These are phyloP conservation scores for Phytoseiulus persimilis DNA, from an alignment of 2,888 invertebrate genomes.

Conservation along the genomic window DNA sequence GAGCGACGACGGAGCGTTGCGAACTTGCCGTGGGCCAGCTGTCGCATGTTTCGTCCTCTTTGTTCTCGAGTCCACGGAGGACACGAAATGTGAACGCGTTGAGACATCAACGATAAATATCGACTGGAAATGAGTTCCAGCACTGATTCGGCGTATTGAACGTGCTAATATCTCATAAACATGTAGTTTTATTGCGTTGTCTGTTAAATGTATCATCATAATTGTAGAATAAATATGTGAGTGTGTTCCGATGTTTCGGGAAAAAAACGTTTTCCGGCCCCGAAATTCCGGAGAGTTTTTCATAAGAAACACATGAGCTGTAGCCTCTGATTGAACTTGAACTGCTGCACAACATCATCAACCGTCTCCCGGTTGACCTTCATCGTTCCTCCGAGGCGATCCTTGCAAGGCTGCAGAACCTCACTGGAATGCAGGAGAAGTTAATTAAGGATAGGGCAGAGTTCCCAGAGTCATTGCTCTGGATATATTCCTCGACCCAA, in stretches of 20 bases:
- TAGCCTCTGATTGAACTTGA: constrained; percentile 26
- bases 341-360: constrained; percentile 7
- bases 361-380: neutral
- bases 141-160: too few species aligned
- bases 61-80: too few species aligned
- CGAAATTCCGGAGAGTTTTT: neutral
- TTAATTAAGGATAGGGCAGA: neutral
- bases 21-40: too few species aligned
- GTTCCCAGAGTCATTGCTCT: too few species aligned
- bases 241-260: neutral
- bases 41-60: too few species aligned
- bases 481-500: too few species aligned
- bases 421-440: neutral
- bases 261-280: neutral
- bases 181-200: neutral
- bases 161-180: neutral
- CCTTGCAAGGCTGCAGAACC: constrained; percentile 16
- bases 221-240: neutral
- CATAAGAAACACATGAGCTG: constrained; percentile 22
- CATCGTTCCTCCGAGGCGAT: neutral
- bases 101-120: too few species aligned
- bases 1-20: too few species aligned
- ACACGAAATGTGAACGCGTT: too few species aligned
- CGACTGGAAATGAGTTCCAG: too few species aligned
- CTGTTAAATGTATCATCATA: neutral